Evolutionary conservation across 2,797 vertebrate species (phyloP), one percentile per base, ranked within the genome.

Genomic region (Synanceia verrucosa): DNA sequence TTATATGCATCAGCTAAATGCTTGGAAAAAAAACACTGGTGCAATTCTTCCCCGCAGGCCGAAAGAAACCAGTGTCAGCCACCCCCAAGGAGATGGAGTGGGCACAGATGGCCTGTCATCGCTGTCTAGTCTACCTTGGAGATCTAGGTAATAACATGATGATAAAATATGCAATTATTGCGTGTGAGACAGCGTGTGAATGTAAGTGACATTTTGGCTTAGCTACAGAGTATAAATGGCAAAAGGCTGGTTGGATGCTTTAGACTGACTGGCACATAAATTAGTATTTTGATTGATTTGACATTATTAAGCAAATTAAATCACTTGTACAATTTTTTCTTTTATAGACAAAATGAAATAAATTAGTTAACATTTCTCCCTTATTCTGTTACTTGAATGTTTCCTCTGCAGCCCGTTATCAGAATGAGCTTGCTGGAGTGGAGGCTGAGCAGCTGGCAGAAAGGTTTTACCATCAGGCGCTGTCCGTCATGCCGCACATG

Each of bases 11-110:
- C 51, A 48, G 46, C 56, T 65, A 44, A 71, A 67, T 37, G 2
- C 43, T 59, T 44, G 14, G 73, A 70, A 57, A 5, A 57, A 56
- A 24, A 50, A 10, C 0, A 14, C 18, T 59, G 65, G 73, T 58
- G 11, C 65, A 28, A 47, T 66, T 84, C 48, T 85, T 75, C 44
- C 59, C 53, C 5, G 9, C 79, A 99, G 98, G 96, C 76, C 96
- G 95, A 79, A 99, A 97, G 94, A 99, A 99, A 77, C 95, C 96
- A 0, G 94, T 99, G 56, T 96, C 96, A 29, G 97, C 97, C 0
- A 95, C 96, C 0, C 94, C 94, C 70, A 99, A 98, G 91, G 97
- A 99, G 92, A 99, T 98, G 97, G 97, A 99, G 39, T 99, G 97
- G 97, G 98, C 97, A 0, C 97, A 99, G 93, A 95, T 98, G 96